Base-by-base conservation (phyloP, 2,888 invertebrate genomes). In the Drosophila phalerata region DNA sequence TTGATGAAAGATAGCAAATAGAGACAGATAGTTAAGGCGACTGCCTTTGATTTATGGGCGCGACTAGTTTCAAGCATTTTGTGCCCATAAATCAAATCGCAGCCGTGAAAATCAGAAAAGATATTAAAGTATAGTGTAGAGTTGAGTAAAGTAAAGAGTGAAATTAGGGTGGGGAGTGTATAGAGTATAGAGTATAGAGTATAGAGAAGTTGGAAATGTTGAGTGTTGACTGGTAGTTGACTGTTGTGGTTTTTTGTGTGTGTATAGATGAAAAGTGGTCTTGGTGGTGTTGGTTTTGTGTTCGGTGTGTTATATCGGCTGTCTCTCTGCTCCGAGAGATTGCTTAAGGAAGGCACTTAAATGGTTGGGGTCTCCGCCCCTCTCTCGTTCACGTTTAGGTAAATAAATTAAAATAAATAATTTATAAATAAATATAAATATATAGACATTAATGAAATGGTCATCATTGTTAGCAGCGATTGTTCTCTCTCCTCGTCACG, bases 351-450 rank as follows among this genome's bases (percentile, higher is more conserved):
- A 88, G 86, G 88, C 85, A 86, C 88, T 88, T 81, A 70, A 65
- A 52, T 64, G 57, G 67, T 72, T 51, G 60, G 47, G 68, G 58
- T 53, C 60, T 38, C 38, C 63, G 77, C 69, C 82, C 73, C 65
- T 38, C 70, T 82, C 77, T 73, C 79, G 78, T 82, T 85, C 77
- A 88, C 79, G 78, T 83, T 86, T 84, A 85, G 84, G 80, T 84
- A 88, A 89, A 90, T 90, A 90, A 90, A 89, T 91, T 91, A 91
- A 90, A 91, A 91, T 91, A 91, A 91, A 91, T 91, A 91, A 90
- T 88, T 90, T 88, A 89, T 91, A 91, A 90, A 79, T 86, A 89
- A 85, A 79, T 79, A 85, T 87, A 89, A 86, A 85, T 81, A 86
- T 88, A 86, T 88, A 87, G 81, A 79, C 79, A 83, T 83, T 80